These are phyloP conservation scores for Taenioides sp. DNA, from an alignment of 2,797 vertebrate genomes.

Conservation along the genomic window DNA sequence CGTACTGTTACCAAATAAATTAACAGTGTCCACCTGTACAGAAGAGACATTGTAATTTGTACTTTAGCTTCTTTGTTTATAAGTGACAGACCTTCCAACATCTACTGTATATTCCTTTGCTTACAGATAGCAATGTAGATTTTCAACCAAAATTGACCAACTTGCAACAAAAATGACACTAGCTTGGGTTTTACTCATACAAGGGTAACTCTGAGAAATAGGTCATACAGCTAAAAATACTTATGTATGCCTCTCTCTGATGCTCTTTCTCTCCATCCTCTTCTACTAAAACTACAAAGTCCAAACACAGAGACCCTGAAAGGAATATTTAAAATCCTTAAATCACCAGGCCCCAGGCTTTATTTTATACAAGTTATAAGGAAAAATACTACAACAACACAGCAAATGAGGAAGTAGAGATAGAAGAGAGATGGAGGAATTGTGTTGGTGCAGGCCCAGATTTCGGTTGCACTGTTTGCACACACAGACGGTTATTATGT, in stretches of 20 bases:
- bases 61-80: neutral
- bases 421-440: conserved; percentile 66
- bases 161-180: neutral
- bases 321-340: conserved; percentile 65
- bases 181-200: conserved; percentile 51
- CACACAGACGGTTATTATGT: conserved; percentile 72
- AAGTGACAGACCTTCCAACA: neutral
- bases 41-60: neutral
- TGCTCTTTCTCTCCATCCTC: conserved; percentile 47
- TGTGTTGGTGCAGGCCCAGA: conserved; percentile 62
- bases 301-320: conserved; percentile 71
- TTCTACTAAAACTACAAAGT: conserved; percentile 65
- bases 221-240: conserved; percentile 87
- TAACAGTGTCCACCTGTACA: neutral
- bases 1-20: neutral
- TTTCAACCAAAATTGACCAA: neutral
- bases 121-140: neutral
- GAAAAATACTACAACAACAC: conserved; percentile 19
- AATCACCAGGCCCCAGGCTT: conserved; percentile 64
- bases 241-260: conserved; percentile 70
- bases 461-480: conserved; percentile 68
- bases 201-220: conserved; percentile 79
- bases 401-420: conserved; percentile 54
- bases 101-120: neutral
- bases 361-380: conserved; percentile 28